Conservation (phyloP, 1,140 invertebrate genomes). For the Trichoplusia ni region DNA sequence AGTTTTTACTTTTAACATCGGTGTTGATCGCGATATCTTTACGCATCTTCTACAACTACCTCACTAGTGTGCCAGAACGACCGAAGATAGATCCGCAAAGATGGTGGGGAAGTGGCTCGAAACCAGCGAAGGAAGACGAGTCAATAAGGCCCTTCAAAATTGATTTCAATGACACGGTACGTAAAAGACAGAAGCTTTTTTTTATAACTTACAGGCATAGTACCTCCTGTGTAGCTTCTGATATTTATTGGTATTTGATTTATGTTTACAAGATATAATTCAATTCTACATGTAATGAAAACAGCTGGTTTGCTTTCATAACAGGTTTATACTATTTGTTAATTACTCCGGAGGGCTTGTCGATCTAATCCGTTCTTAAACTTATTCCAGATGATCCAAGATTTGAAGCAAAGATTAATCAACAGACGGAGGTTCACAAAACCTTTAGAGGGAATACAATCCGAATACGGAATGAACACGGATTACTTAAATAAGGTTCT, state of each 20-base stretch:
- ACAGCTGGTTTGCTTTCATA: not conserved
- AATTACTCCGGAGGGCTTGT: too few species aligned
- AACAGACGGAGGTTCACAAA: slow-evolving; percentile 81
- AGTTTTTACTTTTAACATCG: not conserved
- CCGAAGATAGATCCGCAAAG: slow-evolving; percentile 62
- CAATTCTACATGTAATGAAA: too few species aligned
- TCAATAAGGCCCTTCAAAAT: slow-evolving; percentile 79
- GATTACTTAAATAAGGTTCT: slow-evolving; percentile 85
- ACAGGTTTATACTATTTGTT: too few species aligned
- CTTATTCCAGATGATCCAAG: slow-evolving; percentile 82
- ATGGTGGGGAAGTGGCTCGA: slow-evolving; percentile 80
- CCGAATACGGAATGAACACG: slow-evolving; percentile 90
- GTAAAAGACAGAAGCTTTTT: not conserved
- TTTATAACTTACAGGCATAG: not conserved
- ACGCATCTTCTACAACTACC: slow-evolving; percentile 40
- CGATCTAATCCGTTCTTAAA: too few species aligned
- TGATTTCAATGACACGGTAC: slow-evolving; percentile 78
- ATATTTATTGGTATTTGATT: too few species aligned
- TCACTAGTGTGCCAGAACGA: slow-evolving; percentile 47
- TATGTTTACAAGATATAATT: too few species aligned
- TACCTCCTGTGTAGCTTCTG: too few species aligned
- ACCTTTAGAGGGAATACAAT: slow-evolving; percentile 86
- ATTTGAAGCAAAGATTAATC: slow-evolving; percentile 84
- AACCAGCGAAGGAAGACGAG: slow-evolving; percentile 55
- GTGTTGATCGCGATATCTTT: slow-evolving; percentile 9